A percentile compares a stretch with the other conserved stretches of the same genome.
These are phyloP conservation scores for Hiodon tergisus DNA, from an alignment of 2,113 vertebrate genomes.

Conservation along the genomic window DNA sequence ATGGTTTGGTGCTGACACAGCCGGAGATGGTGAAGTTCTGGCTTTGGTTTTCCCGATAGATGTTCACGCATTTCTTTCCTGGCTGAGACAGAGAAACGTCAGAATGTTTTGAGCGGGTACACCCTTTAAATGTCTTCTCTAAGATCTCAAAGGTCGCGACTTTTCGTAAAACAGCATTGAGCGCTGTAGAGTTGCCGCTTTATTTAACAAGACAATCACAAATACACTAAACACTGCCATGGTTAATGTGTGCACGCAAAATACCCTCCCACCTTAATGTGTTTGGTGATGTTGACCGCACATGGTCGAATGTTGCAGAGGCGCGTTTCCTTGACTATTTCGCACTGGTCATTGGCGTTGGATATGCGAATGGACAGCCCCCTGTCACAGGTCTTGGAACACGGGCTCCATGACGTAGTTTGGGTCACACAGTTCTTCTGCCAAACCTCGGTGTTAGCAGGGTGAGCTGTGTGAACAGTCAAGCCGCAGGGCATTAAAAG, in stretches of 20 bases:
- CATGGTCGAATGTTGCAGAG: slow-evolving; percentile 88
- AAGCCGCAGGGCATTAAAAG: neutral
- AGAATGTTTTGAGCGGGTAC: no score
- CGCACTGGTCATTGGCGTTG: slow-evolving; percentile 76
- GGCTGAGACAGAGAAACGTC: slow-evolving; percentile 54
- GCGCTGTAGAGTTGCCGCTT: no score
- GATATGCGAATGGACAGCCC: slow-evolving; percentile 85
- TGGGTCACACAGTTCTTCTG: slow-evolving; percentile 83
- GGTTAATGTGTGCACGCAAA: neutral
- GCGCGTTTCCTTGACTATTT: slow-evolving; percentile 78
- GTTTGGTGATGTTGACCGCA: slow-evolving; percentile 71
- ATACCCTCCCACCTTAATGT: slow-evolving; percentile 74
- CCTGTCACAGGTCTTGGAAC: slow-evolving; percentile 86
- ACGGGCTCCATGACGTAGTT: slow-evolving; percentile 86
- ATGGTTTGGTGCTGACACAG: slow-evolving; percentile 74
- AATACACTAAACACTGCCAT: no score
- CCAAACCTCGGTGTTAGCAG: slow-evolving; percentile 67
- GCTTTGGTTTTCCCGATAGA: slow-evolving; percentile 71
- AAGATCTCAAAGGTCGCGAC: no score
- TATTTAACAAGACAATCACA: no score
- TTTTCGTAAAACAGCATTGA: neutral
- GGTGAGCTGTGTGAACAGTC: slow-evolving; percentile 35
- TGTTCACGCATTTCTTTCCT: slow-evolving; percentile 87
- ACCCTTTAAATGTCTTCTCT: no score
- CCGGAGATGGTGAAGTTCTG: slow-evolving; percentile 84